phyloP scores from a whole-genome alignment of 2,797 vertebrate genomes.

The Chromobotia macracanthus region DNA sequence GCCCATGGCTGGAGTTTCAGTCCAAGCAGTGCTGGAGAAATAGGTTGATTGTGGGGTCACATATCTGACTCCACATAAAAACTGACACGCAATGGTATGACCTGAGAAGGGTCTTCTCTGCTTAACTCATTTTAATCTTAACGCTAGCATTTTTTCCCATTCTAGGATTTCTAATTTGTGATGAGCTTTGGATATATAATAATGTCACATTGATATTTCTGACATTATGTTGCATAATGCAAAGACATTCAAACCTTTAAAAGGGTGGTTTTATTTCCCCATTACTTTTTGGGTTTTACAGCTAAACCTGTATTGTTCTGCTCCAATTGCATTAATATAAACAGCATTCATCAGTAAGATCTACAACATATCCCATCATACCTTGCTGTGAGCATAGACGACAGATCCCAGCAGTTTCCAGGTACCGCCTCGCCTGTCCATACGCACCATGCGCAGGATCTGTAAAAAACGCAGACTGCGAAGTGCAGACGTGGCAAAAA shows the following conservation, averaged over 20 bases:
- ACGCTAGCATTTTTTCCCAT: background rate
- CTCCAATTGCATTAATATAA: background rate
- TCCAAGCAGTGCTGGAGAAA: constrained; percentile 47
- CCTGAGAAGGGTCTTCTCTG: constrained; percentile 18
- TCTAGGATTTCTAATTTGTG: background rate
- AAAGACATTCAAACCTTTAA: background rate
- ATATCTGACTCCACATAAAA: constrained; percentile 38
- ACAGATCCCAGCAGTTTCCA: constrained; percentile 98
- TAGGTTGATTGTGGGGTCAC: constrained; percentile 55
- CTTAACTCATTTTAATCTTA: constrained; percentile 17
- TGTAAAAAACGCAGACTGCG: constrained; percentile 97
- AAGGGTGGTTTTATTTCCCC: too few relatives aligned
- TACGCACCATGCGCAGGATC: constrained; percentile 97
- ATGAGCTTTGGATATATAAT: background rate
- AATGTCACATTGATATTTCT: background rate
- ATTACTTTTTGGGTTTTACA: background rate
- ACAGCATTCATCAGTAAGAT: background rate
- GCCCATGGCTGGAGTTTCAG: constrained; percentile 49
- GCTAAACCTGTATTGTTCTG: background rate
- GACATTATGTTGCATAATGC: background rate
- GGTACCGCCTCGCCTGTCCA: constrained; percentile 96
- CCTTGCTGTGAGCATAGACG: constrained; percentile 98
- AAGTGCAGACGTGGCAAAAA: constrained; percentile 96
- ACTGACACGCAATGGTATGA: constrained; percentile 47
- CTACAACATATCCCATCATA: constrained; percentile 61